Evolutionary conservation across 2,797 vertebrate species (phyloP).

Genomic region (Vireo griseus): DNA sequence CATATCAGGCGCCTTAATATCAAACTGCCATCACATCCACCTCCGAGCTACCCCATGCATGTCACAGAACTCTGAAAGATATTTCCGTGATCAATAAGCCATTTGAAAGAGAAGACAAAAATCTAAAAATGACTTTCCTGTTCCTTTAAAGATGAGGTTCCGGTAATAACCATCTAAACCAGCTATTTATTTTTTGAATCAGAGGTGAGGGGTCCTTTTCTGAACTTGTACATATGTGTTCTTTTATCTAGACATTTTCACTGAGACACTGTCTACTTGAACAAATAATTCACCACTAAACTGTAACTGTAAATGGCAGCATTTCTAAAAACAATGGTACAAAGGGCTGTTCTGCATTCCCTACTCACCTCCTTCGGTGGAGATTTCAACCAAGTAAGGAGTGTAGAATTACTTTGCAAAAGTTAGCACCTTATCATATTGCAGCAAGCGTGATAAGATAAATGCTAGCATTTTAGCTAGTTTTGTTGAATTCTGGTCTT

Average conservation of each 20-base stretch:
- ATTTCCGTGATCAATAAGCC: background rate
- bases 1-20: slow-evolving; percentile 89
- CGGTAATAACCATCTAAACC: slow-evolving; percentile 27
- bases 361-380: background rate
- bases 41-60: slow-evolving; percentile 86
- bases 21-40: slow-evolving; percentile 74
- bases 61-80: slow-evolving; percentile 90
- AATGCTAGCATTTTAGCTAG: slow-evolving; percentile 36
- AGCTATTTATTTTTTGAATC: slow-evolving; percentile 66
- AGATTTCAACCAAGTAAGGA: background rate
- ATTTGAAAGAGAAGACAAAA: background rate
- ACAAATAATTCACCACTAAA: slow-evolving; percentile 14
- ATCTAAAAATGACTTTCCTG: background rate
- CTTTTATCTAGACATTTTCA: slow-evolving; percentile 23
- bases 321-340: background rate
- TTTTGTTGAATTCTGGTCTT: slow-evolving; percentile 17
- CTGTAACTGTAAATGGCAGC: slow-evolving; percentile 3
- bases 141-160: slow-evolving; percentile 31
- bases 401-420: background rate
- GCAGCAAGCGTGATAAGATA: slow-evolving; percentile 14
- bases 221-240: slow-evolving; percentile 2
- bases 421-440: slow-evolving; percentile 43
- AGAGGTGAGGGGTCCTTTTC: slow-evolving; percentile 48
- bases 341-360: slow-evolving; percentile 24
- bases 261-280: slow-evolving; percentile 47